A percentile compares a stretch with the other conserved stretches of the same genome.
phyloP scores from a whole-genome alignment of 2,888 invertebrate genomes.

The Eudasyphora cyanicolor region DNA sequence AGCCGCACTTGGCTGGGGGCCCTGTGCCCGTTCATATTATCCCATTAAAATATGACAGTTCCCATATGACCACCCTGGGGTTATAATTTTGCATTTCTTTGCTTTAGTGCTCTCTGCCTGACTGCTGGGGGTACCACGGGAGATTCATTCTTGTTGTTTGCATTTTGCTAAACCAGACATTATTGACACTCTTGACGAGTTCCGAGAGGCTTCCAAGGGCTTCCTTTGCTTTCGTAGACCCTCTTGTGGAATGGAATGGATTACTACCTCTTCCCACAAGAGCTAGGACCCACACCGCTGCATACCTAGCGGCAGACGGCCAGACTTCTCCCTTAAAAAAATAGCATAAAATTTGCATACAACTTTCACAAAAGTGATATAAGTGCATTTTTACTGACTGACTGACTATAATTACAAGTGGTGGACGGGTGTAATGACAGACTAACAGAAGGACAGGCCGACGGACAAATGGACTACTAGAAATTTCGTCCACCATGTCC shows the following conservation, averaged over 20 bases:
- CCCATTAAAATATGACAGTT: slow-evolving; percentile 49
- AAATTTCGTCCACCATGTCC: slow-evolving; percentile 33
- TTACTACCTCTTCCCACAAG: slow-evolving; percentile 28
- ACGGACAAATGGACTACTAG: slow-evolving; percentile 40
- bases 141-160: slow-evolving; percentile 2
- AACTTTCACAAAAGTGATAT: slow-evolving; percentile 32
- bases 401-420: slow-evolving; percentile 38
- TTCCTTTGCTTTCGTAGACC: slow-evolving; percentile 32
- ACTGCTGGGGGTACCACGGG: neutral
- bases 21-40: slow-evolving; percentile 16
- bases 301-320: neutral
- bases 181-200: slow-evolving; percentile 64
- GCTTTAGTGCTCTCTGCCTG: slow-evolving; percentile 18
- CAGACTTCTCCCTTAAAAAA: neutral
- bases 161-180: slow-evolving; percentile 61
- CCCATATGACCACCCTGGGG: slow-evolving; percentile 57
- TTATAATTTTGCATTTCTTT: slow-evolving; percentile 40
- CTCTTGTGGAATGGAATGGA: slow-evolving; percentile 14
- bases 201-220: slow-evolving; percentile 58
- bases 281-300: neutral
- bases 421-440: too few species aligned
- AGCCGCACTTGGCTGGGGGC: neutral
- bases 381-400: slow-evolving; percentile 22
- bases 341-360: slow-evolving; percentile 51
- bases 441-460: too few species aligned